phyloP scores from a whole-genome alignment of 2,888 invertebrate genomes.

The Polymixis flavicincta region DNA sequence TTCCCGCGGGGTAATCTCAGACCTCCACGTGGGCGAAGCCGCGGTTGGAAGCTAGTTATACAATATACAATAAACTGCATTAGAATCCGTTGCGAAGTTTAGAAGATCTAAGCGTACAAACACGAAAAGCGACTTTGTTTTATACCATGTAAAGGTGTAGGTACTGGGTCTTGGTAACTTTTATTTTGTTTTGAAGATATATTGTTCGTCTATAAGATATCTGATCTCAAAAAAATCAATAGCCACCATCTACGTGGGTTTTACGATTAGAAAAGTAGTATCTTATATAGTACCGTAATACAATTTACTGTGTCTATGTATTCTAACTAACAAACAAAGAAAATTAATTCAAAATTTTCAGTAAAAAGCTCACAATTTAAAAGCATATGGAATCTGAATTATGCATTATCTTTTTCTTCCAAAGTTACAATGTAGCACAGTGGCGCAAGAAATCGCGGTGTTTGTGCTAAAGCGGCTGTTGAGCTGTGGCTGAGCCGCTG shows the following conservation, averaged over 20 bases:
- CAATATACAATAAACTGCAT: too few species aligned
- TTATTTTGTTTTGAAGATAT: too few species aligned
- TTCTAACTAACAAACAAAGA: not conserved
- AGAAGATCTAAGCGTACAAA: too few species aligned
- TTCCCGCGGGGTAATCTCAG: too few species aligned
- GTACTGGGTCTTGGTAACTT: not conserved
- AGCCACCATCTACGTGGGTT: not conserved
- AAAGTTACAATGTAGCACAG: constrained; percentile 25
- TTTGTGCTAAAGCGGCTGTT: constrained; percentile 39
- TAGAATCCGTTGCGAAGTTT: too few species aligned
- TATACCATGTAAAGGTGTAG: too few species aligned
- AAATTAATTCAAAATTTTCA: too few species aligned
- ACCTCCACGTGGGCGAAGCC: too few species aligned
- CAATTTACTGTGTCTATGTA: not conserved
- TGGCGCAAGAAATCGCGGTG: constrained; percentile 39
- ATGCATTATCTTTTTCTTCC: constrained; percentile 2
- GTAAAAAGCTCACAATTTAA: not conserved
- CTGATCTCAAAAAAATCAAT: not conserved
- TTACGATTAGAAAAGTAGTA: too few species aligned
- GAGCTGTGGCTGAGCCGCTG: constrained; percentile 10
- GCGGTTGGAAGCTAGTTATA: too few species aligned
- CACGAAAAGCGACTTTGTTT: too few species aligned
- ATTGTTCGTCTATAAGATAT: not conserved
- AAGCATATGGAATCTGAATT: constrained; percentile 3
- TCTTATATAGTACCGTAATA: not conserved